Percentiles rank a stretch among this genome's conserved stretches.
phyloP scores from a whole-genome alignment of 37 sponge, comb jelly and placozoan species.

The Ianthella basta region DNA sequence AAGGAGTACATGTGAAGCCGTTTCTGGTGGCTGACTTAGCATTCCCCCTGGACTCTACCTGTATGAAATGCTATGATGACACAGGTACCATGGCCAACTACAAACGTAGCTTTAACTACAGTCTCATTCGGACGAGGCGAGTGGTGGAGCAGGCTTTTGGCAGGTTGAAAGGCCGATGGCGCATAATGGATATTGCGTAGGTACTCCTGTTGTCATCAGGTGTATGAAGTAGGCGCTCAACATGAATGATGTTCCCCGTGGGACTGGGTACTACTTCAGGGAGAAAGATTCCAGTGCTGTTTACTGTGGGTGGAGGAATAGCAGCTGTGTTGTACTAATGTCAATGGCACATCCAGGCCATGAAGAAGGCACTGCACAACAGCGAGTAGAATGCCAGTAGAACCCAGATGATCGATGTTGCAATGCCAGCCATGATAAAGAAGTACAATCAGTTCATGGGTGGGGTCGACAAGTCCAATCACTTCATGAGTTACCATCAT shows the following conservation, averaged over 20 bases:
- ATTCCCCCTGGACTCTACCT: too few relatives aligned
- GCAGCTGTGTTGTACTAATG: background rate
- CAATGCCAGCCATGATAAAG: background rate
- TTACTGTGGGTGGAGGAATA: background rate
- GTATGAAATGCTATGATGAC: too few relatives aligned
- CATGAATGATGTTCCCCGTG: background rate
- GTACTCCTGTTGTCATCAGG: too few relatives aligned
- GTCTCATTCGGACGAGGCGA: too few relatives aligned
- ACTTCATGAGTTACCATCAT: background rate
- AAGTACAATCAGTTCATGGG: background rate
- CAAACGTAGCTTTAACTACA: too few relatives aligned
- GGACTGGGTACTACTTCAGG: background rate
- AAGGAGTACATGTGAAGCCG: too few relatives aligned
- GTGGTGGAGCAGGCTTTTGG: too few relatives aligned
- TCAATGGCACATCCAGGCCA: background rate
- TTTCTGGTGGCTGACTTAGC: too few relatives aligned
- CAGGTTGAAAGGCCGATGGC: too few relatives aligned
- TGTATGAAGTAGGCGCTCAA: too few relatives aligned
- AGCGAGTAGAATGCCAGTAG: background rate
- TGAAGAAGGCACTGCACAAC: background rate
- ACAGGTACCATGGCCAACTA: too few relatives aligned
- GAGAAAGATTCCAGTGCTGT: background rate
- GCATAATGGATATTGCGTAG: too few relatives aligned
- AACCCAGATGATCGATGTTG: background rate
- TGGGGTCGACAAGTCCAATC: background rate